These are phyloP conservation scores for Zele albiditarsus DNA, from an alignment of 2,888 invertebrate genomes.

Conservation along the genomic window DNA sequence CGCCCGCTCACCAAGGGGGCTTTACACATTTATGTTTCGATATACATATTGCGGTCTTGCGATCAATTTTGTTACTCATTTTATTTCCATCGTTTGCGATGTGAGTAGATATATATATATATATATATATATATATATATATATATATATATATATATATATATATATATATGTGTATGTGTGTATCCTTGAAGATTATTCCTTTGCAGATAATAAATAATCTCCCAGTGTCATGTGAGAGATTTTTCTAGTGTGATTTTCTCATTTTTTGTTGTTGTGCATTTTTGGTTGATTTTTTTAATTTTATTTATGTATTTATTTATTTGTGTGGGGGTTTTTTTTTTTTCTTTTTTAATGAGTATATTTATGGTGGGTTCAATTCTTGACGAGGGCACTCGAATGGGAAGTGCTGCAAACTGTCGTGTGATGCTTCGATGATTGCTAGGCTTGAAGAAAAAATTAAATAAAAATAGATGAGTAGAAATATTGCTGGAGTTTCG, in stretches of 20 bases:
- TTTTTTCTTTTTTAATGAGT: background rate
- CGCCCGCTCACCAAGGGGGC: background rate
- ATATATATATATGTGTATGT: too few relatives aligned
- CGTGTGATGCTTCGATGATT: background rate
- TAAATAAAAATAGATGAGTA: background rate
- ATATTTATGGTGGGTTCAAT: background rate
- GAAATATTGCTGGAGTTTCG: background rate
- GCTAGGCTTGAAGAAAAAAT: background rate
- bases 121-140: too few relatives aligned
- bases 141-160: too few relatives aligned
- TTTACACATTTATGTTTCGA: too few relatives aligned
- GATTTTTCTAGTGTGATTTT: background rate
- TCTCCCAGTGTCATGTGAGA: background rate
- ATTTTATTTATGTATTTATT: background rate
- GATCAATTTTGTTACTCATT: background rate
- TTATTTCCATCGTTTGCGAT: background rate
- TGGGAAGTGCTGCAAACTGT: background rate
- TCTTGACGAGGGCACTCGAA: background rate
- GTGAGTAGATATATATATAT: too few relatives aligned
- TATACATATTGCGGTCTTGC: background rate
- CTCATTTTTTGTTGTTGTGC: too few relatives aligned
- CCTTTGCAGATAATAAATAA: background rate
- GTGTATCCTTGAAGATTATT: background rate
- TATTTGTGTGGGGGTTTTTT: too few relatives aligned
- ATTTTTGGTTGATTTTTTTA: background rate